These are phyloP conservation scores for Callorhinus ursinus DNA, from an alignment of 2,113 vertebrate genomes.

Conservation along the genomic window DNA sequence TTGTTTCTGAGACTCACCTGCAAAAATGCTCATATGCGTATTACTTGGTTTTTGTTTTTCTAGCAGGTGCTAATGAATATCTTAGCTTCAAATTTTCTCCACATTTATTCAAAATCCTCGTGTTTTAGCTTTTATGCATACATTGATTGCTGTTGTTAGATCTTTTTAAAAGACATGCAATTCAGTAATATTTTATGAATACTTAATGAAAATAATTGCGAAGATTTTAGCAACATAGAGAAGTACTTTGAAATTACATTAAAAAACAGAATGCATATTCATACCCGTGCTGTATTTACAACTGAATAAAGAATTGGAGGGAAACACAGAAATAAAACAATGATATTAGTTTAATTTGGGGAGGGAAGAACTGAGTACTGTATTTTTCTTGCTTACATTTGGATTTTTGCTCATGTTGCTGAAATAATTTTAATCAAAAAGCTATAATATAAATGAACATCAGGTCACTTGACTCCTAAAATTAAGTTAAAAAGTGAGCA, in stretches of 20 bases:
- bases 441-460: background rate
- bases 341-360: background rate
- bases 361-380: background rate
- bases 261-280: background rate
- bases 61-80: background rate
- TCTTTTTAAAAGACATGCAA: background rate
- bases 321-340: background rate
- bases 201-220: background rate
- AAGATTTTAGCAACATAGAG: background rate
- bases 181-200: background rate
- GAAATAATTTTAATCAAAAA: background rate
- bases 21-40: background rate
- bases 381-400: background rate
- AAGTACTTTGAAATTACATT: background rate
- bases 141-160: background rate
- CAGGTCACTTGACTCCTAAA: background rate
- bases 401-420: background rate
- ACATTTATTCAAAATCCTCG: background rate
- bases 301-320: background rate
- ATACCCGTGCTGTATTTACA: background rate
- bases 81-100: background rate
- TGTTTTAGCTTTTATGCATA: background rate
- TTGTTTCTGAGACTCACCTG: background rate
- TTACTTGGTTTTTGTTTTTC: background rate
- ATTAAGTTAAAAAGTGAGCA: conserved; percentile 2